Percentiles rank a stretch among this genome's conserved stretches.
phyloP scores from a whole-genome alignment of 2,888 invertebrate genomes.

The Brachyptera putata region DNA sequence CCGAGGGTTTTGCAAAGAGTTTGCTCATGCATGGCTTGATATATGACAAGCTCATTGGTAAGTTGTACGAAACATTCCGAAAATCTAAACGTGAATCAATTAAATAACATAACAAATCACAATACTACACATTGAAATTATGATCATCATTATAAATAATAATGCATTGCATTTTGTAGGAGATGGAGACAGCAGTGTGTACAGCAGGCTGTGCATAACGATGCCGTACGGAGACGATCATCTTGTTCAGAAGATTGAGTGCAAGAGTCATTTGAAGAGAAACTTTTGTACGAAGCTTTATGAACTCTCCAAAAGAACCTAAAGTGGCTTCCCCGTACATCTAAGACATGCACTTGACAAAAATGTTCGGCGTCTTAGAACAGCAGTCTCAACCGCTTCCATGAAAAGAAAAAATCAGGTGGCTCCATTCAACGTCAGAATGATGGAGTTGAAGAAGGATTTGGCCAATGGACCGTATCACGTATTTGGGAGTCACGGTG shows the following conservation, averaged over 20 bases:
- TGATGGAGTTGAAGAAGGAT: neutral
- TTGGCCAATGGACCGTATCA: neutral
- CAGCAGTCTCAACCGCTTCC: neutral
- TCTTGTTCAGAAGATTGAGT: slow-evolving; percentile 14
- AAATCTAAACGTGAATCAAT: neutral
- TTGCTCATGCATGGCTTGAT: neutral
- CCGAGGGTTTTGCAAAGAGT: neutral
- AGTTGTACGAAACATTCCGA: neutral
- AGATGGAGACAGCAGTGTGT: slow-evolving; percentile 21
- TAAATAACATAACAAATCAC: neutral
- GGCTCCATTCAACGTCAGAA: neutral
- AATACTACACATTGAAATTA: neutral
- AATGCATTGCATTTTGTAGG: neutral
- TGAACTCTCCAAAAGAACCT: neutral
- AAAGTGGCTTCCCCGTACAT: neutral
- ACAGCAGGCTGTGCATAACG: neutral
- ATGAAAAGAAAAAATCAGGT: neutral
- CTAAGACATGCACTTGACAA: neutral
- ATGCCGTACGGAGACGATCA: slow-evolving; percentile 14
- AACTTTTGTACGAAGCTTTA: neutral
- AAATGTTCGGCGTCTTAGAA: neutral
- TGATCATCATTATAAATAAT: neutral
- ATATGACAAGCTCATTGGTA: slow-evolving; percentile 4
- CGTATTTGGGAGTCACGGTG: neutral
- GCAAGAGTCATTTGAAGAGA: neutral